Evolutionary conservation across 2,797 vertebrate genomes (phyloP).

Genomic region (Phoxinus dragarum): DNA sequence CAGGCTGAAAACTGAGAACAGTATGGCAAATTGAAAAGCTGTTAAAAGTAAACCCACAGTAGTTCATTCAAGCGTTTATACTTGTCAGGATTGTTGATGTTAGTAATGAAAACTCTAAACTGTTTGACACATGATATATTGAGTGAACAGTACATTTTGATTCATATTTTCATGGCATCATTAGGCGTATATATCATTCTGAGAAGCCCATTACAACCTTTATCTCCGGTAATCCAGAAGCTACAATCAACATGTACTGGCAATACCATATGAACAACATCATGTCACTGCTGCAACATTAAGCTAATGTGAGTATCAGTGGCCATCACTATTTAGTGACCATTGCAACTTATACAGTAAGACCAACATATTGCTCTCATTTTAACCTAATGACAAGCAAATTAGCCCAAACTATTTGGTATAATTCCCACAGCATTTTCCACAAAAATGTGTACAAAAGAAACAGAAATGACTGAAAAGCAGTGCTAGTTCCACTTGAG

Average conservation of each 20-base stretch:
- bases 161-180: slow-evolving; percentile 13
- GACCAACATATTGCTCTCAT: neutral
- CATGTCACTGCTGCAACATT: slow-evolving; percentile 9
- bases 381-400: slow-evolving; percentile 22
- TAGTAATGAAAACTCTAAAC: slow-evolving; percentile 13
- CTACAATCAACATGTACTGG: neutral
- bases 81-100: slow-evolving; percentile 31
- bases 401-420: neutral
- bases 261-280: slow-evolving; percentile 18
- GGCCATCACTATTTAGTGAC: neutral
- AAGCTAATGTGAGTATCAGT: slow-evolving; percentile 2
- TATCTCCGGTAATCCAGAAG: slow-evolving; percentile 20
- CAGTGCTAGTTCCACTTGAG: slow-evolving; percentile 34
- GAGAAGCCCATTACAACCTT: slow-evolving; percentile 22
- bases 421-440: neutral
- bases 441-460: neutral
- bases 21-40: slow-evolving; percentile 34
- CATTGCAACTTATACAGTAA: neutral
- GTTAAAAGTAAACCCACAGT: slow-evolving; percentile 28
- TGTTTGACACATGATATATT: slow-evolving; percentile 31
- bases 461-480: slow-evolving; percentile 24
- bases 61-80: slow-evolving; percentile 42
- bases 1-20: slow-evolving; percentile 30
- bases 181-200: slow-evolving; percentile 9
- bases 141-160: slow-evolving; percentile 10